Base-by-base conservation (phyloP, 2,888 invertebrate species). In the Epinotia nisella region DNA sequence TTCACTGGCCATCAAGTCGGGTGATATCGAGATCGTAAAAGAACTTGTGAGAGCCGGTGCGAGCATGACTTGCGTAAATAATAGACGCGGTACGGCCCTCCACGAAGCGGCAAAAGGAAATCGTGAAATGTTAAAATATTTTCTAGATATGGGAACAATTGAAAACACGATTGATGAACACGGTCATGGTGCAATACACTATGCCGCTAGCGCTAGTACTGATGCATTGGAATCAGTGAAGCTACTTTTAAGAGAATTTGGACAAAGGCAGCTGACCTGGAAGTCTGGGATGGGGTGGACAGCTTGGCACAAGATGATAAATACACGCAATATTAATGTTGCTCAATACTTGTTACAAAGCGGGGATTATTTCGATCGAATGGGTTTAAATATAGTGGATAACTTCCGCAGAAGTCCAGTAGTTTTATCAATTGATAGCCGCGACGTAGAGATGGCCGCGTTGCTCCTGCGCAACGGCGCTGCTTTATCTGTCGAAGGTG, bases 301-400 rank as follows among this genome's bases (percentile, higher is more conserved):
- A n/a, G 21, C 49, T 15, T 49, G 45, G 24, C 62, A 62, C 9
- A n/a, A 9, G 1, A 49, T 49, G 21, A 49, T 24, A 7, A 5
- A 7, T 11, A 10, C 19, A 61, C 15, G 21, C 5, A 61, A 45
- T 39, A 19, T 41, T 21, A 61, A 21, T 21, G 21, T n/a, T n/a
- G 61, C 61, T 61, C 45, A 11, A 21, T 19, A 24, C n/a, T 24
- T 62, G 24, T 24, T 62, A n/a, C n/a, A n/a, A n/a, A n/a, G n/a
- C n/a, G n/a, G n/a, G n/a, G n/a, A n/a, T n/a, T 10, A 24, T n/a
- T 15, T 17, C 1, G 7, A 51, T 11, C 15, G 7, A 41, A 21
- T 4, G 5, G 1, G 13, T 21, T 15, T 49, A 24, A 13, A 29
- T 3, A 24, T 13, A 9, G 24, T 49, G 49, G 15, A 41, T n/a